These are phyloP conservation scores for Gavia stellata DNA, from an alignment of 2,113 vertebrate genomes.

Conservation along the genomic window DNA sequence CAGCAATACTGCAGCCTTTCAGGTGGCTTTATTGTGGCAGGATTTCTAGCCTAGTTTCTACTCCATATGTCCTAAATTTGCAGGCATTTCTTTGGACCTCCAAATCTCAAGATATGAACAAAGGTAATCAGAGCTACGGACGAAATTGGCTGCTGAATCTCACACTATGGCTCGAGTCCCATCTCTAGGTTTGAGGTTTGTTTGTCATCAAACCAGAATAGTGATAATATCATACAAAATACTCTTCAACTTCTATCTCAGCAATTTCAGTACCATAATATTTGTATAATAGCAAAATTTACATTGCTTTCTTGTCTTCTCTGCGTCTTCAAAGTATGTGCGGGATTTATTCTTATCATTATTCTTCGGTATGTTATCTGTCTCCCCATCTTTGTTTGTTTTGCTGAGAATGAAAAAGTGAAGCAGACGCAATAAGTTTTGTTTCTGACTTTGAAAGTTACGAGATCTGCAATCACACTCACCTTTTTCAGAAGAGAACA, in stretches of 20 bases:
- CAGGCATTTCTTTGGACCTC: neutral
- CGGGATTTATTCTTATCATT: conserved; percentile 13
- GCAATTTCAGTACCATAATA: conserved; percentile 24
- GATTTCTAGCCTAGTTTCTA: neutral
- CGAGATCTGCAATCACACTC: conserved; percentile 27
- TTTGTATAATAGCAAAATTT: conserved; percentile 47
- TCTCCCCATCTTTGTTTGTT: conserved; percentile 17
- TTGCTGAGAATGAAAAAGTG: conserved; percentile 17
- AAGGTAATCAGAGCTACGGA: neutral
- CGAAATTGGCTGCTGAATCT: neutral
- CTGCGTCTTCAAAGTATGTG: neutral
- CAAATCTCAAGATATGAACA: neutral
- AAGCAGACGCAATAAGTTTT: neutral
- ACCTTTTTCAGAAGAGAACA: conserved; percentile 39
- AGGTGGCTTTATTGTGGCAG: neutral
- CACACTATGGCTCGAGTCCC: neutral
- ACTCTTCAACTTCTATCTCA: conserved; percentile 28
- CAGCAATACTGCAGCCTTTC: neutral
- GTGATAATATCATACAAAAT: conserved; percentile 18
- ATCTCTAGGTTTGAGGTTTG: conserved; percentile 8
- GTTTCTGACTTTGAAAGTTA: neutral
- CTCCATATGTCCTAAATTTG: neutral
- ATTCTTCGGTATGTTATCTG: conserved; percentile 37
- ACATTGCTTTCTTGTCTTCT: conserved; percentile 19
- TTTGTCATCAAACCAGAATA: conserved; percentile 15